Base-by-base conservation (phyloP, 2,113 vertebrate genomes). In the Pelusios castaneus region DNA sequence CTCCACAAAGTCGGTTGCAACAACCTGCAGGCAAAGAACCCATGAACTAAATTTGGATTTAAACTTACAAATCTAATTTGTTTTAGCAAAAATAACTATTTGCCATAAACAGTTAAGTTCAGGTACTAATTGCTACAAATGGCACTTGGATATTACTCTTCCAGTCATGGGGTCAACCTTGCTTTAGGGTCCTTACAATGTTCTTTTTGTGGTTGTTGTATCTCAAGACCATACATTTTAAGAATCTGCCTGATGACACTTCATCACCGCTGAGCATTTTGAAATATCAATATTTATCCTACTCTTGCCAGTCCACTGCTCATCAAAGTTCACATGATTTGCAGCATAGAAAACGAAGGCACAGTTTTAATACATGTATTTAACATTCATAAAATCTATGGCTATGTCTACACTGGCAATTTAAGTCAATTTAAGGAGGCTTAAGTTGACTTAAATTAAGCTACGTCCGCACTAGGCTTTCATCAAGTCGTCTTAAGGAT, bases 31-130 rank as follows among this genome's bases (percentile, higher is more conserved):
- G 94, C 84, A 76, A 82, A 82, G 91, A 95, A 82, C 88, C 95
- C 83, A 82, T 92, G 82, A 96, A 95, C 93, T 95, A 78, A 56
- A 93, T 91, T 93, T 91, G 79, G 63, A 95, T 79, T 70, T 92
- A 85, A 96, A 88, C 79, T 43, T 85, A 24, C 2, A 80, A 21
- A 49, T 88, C 17, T 77, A 89, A 86, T 85, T 88, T 84, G 82
- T 47, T 95, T 87, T 21, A 54, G 51, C 63, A 82, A 38, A 29
- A 43, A n/a, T 60, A 34, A 67, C 41, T 87, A 81, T 87, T 91
- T 89, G n/a, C 43, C 81, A 85, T 49, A 25, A 52, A 82, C 3
- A 49, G 55, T 73, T 82, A 78, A 75, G 19, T 45, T 49, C n/a
- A 38, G 21, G 25, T n/a, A n/a, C 25, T 77, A 73, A 86, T 47